Evolutionary conservation across 2,888 invertebrate species (phyloP), one percentile per base, ranked within the genome.

Genomic region (Drosophila mimetica): DNA sequence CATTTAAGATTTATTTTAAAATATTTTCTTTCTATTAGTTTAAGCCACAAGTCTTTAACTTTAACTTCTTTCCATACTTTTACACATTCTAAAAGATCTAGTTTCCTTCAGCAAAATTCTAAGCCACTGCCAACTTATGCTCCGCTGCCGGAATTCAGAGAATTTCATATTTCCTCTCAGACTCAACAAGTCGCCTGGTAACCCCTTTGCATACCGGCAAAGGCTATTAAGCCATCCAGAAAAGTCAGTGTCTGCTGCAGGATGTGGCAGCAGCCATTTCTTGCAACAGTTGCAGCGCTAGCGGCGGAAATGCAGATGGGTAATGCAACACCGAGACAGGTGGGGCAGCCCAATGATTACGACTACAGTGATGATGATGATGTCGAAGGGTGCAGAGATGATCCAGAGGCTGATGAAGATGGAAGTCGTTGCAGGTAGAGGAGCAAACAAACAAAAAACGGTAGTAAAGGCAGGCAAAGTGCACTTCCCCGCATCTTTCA

Each of bases 301-400:
- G 20, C 14, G 37, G 37, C 70, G 69, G 69, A 70, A 71, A 64
- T 71, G 65, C 71, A 57, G 51, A 71, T 71, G 65, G 66, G 66
- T 57, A 57, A 66, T 44, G 67, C 57, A 44, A 50, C 53, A 42
- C 42, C 41, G 52, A 34, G 50, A 51, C 55, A 71, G 71, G 57
- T 59, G 69, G 69, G 46, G 59, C 65, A 65, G 52, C 60, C 32
- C 47, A 32, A 25, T 37, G 63, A 61, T 44, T 55, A 53, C 66
- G 57, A 41, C 25, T 52, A 36, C 39, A 48, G 36, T 53, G 50
- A 50, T 39, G 69, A 28, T 41, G 36, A 25, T 37, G 25, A 14
- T 25, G 44, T 25, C 9, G 42, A 20, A 36, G 70, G 25, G 44
- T 25, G 51, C 46, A 44, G 37, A 48, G 51, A 58, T 58, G 70